A percentile compares a stretch with the other conserved stretches of the same genome.
These are phyloP conservation scores for Folsomia candida DNA, from an alignment of 2,888 invertebrate species.

Conservation along the genomic window DNA sequence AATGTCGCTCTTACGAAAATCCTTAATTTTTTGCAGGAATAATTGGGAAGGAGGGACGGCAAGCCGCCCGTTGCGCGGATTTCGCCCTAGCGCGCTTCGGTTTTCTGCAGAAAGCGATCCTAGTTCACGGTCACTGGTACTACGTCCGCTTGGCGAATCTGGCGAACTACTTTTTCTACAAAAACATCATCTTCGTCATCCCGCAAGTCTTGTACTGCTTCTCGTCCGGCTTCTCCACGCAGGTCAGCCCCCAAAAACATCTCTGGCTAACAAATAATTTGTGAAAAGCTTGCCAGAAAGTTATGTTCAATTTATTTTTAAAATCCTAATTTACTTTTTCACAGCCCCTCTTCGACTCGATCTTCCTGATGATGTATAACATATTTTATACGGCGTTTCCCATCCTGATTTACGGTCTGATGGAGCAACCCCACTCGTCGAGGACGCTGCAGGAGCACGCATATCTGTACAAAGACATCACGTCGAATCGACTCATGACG, in stretches of 20 bases:
- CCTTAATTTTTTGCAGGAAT: constrained; percentile 54
- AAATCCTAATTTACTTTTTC: neutral
- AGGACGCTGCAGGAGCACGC: constrained; percentile 63
- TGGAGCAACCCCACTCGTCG: constrained; percentile 69
- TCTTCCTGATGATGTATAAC: constrained; percentile 74
- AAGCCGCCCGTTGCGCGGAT: constrained; percentile 65
- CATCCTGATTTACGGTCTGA: constrained; percentile 68
- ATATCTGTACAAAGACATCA: constrained; percentile 65
- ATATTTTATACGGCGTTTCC: constrained; percentile 73
- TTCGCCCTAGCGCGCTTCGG: constrained; percentile 82
- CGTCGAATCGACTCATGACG: constrained; percentile 65
- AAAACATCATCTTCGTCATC: constrained; percentile 73
- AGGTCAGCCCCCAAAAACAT: constrained; percentile 52
- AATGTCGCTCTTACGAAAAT: no score
- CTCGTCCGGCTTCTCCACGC: constrained; percentile 57
- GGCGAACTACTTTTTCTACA: constrained; percentile 82
- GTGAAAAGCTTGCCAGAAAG: neutral
- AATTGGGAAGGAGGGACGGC: constrained; percentile 62
- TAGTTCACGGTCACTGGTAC: constrained; percentile 82
- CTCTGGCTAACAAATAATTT: constrained; percentile 1
- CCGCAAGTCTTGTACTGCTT: constrained; percentile 60
- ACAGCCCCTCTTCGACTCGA: constrained; percentile 70
- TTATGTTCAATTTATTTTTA: neutral
- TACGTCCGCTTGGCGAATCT: constrained; percentile 71
- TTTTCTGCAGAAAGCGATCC: constrained; percentile 70